A percentile compares a stretch with the other conserved stretches of the same genome.
phyloP scores from a whole-genome alignment of 2,113 vertebrate species.

The Haemorhous mexicanus region DNA sequence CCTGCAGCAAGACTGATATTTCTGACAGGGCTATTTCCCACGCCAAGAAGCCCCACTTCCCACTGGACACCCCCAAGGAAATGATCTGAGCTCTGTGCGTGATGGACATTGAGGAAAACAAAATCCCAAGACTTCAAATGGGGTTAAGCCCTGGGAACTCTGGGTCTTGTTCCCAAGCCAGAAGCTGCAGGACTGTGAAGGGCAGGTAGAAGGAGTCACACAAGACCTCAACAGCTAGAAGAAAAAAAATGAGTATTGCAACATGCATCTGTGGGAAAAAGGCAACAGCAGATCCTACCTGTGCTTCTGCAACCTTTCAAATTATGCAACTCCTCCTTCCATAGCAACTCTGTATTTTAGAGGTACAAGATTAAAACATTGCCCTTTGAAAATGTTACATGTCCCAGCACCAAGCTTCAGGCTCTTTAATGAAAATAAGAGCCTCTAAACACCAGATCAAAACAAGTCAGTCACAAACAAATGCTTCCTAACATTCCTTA shows the following conservation, averaged over 20 bases:
- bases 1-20: background rate
- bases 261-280: background rate
- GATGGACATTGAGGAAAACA: background rate
- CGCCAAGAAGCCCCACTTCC: background rate
- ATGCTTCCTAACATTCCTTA: background rate
- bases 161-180: accelerated
- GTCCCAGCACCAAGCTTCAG: background rate
- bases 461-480: background rate
- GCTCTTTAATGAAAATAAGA: background rate
- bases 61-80: background rate
- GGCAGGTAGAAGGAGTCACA: background rate
- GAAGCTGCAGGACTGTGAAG: background rate
- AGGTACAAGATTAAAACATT: background rate
- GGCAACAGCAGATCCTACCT: background rate
- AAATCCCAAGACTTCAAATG: background rate
- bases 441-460: background rate
- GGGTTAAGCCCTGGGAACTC: background rate
- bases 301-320: background rate
- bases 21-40: background rate
- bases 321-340: background rate
- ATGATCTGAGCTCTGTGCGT: accelerated
- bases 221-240: background rate
- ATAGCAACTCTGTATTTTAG: background rate
- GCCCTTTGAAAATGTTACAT: constrained; percentile 8
- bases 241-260: background rate